Conservation (phyloP, 2,888 invertebrate genomes). For the Melanostoma mellinum region DNA sequence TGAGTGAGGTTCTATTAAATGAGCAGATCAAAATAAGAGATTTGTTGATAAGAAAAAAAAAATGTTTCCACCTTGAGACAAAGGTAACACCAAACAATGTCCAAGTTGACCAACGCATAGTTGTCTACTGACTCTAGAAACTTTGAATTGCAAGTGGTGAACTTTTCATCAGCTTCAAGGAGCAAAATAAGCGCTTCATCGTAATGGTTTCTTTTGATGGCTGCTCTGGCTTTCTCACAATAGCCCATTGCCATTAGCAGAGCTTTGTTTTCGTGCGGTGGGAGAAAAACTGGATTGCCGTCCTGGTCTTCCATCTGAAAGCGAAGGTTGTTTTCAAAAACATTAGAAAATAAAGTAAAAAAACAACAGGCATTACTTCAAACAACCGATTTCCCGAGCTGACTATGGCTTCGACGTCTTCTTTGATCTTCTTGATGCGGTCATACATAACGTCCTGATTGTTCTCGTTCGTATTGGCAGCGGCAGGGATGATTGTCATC, state of each 20-base stretch:
- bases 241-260: constrained; percentile 90
- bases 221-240: constrained; percentile 90
- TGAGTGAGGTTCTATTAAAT: constrained; percentile 84
- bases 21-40: not conserved
- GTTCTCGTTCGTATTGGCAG: constrained; percentile 78
- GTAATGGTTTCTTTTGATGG: constrained; percentile 86
- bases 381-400: constrained; percentile 80
- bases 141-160: constrained; percentile 82
- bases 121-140: constrained; percentile 89
- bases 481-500: constrained; percentile 85
- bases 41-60: not conserved
- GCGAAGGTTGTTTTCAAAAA: not conserved
- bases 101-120: constrained; percentile 91
- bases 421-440: constrained; percentile 83
- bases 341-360: not conserved
- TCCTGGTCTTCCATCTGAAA: constrained; percentile 89
- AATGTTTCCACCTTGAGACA: constrained; percentile 83
- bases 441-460: constrained; percentile 84
- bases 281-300: constrained; percentile 88
- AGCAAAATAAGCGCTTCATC: constrained; percentile 88
- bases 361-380: constrained; percentile 74
- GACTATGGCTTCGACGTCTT: constrained; percentile 84
- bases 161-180: constrained; percentile 90
- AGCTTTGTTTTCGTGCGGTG: constrained; percentile 86
- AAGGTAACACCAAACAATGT: constrained; percentile 95